Conservation (phyloP, 1,140 invertebrate species). For the Lordiphosa stackelbergi region DNA sequence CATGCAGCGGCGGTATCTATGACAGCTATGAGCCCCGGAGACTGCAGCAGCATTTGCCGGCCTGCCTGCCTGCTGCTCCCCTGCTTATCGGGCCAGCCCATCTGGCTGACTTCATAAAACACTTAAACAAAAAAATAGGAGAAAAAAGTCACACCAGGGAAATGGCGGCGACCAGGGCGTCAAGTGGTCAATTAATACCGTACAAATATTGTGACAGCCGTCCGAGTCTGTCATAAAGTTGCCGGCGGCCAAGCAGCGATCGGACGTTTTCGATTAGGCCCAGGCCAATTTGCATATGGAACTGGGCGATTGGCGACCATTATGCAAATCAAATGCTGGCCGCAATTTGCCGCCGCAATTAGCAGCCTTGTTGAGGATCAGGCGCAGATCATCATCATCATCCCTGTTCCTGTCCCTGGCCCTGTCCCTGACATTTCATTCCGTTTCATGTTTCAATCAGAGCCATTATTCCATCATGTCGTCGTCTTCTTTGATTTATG, state of each 20-base stretch:
- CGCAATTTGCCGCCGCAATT: slow-evolving; percentile 67
- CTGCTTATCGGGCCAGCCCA: slow-evolving; percentile 56
- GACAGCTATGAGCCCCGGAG: slow-evolving; percentile 54
- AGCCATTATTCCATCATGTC: slow-evolving; percentile 66
- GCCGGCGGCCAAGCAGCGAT: slow-evolving; percentile 24
- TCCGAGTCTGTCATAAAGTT: slow-evolving; percentile 52
- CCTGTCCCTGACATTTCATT: slow-evolving; percentile 15
- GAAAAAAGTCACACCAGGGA: no score
- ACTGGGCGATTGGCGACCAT: no score
- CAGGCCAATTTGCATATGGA: slow-evolving; percentile 54
- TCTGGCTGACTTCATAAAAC: slow-evolving; percentile 70
- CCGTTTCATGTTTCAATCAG: slow-evolving; percentile 61
- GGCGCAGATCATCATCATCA: no score
- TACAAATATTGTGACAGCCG: slow-evolving; percentile 72
- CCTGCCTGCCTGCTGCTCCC: slow-evolving; percentile 8
- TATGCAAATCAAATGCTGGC: slow-evolving; percentile 63
- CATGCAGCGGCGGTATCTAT: slow-evolving; percentile 26
- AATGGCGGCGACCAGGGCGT: slow-evolving; percentile 33
- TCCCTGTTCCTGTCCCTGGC: background rate
- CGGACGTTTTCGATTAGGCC: slow-evolving; percentile 44
- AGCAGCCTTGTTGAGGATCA: slow-evolving; percentile 65
- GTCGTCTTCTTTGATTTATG: slow-evolving; percentile 41
- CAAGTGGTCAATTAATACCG: slow-evolving; percentile 71
- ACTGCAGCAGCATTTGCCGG: slow-evolving; percentile 5
- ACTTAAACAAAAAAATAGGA: slow-evolving; percentile 36